Conservation (phyloP, 2,888 invertebrate species). For the Leptinotarsa peninsularis region DNA sequence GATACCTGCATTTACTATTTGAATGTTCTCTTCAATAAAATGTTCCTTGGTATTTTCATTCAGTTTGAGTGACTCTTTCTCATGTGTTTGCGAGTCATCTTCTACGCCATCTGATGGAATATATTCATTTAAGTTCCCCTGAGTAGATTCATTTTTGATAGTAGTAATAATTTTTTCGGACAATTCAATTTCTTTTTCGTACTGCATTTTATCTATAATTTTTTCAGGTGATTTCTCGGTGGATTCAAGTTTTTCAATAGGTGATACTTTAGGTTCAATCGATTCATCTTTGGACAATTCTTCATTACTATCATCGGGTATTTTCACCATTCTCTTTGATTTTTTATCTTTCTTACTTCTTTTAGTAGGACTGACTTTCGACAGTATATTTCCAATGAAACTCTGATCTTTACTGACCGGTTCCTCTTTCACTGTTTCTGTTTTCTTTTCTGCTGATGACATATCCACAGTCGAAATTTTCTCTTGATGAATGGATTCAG, state of each 20-base stretch:
- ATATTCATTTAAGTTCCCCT: not conserved
- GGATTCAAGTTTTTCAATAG: too few relatives aligned
- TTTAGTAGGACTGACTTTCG: slow-evolving; percentile 43
- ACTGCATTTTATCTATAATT: not conserved
- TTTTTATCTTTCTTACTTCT: slow-evolving; percentile 41
- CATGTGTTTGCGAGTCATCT: not conserved
- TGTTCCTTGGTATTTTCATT: too few relatives aligned
- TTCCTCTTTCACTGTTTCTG: slow-evolving; percentile 27
- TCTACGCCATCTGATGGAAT: not conserved
- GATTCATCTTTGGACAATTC: slow-evolving; percentile 6
- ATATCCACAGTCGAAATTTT: slow-evolving; percentile 1
- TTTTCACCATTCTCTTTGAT: slow-evolving; percentile 27
- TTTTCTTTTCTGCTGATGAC: slow-evolving; percentile 22
- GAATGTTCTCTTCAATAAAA: not conserved
- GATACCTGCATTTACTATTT: not conserved
- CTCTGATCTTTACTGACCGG: slow-evolving; percentile 31
- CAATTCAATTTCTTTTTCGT: not conserved
- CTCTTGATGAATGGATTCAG: slow-evolving; percentile 15
- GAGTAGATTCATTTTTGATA: not conserved
- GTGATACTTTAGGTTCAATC: not conserved
- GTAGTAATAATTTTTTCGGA: not conserved
- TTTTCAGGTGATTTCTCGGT: not conserved
- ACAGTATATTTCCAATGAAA: slow-evolving; percentile 43
- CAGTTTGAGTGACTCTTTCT: not conserved
- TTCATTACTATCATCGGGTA: not conserved